Percentiles rank a stretch among this genome's conserved stretches.
Conservation (phyloP, 2,797 vertebrate species). For the Enteromius treurensis region DNA sequence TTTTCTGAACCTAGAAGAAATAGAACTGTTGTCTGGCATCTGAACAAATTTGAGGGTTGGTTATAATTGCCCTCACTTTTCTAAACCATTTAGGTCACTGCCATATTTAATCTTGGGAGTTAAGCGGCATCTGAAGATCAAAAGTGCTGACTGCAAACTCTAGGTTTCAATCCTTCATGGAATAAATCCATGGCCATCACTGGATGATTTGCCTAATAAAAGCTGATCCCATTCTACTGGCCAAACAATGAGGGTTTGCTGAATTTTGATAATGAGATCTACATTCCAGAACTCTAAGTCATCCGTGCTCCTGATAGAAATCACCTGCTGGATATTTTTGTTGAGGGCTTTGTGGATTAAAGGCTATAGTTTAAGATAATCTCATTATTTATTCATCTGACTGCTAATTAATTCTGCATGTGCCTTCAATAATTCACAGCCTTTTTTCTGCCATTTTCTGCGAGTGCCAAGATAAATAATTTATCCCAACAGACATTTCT, state of each 20-base stretch:
- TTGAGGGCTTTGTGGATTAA: slow-evolving; percentile 52
- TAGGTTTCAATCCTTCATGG: not conserved
- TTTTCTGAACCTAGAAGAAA: not conserved
- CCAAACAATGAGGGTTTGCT: not conserved
- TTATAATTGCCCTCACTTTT: not conserved
- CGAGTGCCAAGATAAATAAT: slow-evolving; percentile 71
- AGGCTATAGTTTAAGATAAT: slow-evolving; percentile 70
- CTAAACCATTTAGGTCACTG: slow-evolving; percentile 2
- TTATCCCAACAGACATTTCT: slow-evolving; percentile 64
- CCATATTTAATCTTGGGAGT: not conserved
- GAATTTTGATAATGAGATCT: not conserved
- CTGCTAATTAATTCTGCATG: slow-evolving; percentile 72
- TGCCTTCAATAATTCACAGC: slow-evolving; percentile 71
- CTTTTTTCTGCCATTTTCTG: slow-evolving; percentile 65
- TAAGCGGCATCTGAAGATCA: not conserved
- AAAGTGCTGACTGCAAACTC: slow-evolving; percentile 16
- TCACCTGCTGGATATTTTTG: slow-evolving; percentile 18
- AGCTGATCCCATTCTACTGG: not conserved
- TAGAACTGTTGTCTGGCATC: not conserved
- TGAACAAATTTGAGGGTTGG: not conserved
- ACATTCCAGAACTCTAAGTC: not conserved
- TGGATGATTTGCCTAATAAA: slow-evolving; percentile 12
- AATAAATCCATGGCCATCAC: slow-evolving; percentile 8
- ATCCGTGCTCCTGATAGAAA: not conserved
- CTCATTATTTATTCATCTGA: slow-evolving; percentile 73